These are phyloP conservation scores for Conus canariensis DNA, from an alignment of 2,888 invertebrate genomes.

Conservation along the genomic window DNA sequence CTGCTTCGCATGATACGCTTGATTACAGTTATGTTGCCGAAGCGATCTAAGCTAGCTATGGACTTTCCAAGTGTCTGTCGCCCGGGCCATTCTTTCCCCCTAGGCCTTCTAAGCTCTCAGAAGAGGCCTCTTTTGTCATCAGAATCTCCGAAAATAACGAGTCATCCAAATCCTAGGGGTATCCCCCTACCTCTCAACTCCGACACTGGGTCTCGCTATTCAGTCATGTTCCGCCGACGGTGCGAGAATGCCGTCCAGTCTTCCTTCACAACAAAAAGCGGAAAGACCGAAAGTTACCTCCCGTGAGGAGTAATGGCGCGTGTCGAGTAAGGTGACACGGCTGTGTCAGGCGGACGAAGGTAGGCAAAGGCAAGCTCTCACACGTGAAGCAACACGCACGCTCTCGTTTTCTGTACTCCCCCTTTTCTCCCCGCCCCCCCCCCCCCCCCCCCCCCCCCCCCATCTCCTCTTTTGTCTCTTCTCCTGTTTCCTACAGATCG, in stretches of 20 bases:
- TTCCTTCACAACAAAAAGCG: no score
- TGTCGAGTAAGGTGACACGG: slow-evolving; percentile 21
- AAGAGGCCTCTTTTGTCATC: neutral
- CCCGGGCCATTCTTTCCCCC: neutral
- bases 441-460: no score
- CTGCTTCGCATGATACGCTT: no score
- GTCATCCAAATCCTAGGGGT: neutral
- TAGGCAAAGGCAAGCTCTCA: neutral
- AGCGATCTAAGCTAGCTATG: neutral
- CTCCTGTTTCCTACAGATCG: no score
- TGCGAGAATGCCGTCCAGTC: no score
- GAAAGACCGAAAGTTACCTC: slow-evolving; percentile 29
- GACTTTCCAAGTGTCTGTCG: no score
- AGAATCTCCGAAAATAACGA: neutral
- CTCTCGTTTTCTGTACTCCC: neutral
- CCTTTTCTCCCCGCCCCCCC: no score
- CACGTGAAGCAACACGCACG: slow-evolving; percentile 10
- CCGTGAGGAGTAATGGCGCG: slow-evolving; percentile 28
- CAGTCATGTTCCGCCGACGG: neutral
- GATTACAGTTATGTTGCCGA: neutral
- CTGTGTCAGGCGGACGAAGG: neutral
- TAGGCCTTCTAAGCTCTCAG: neutral
- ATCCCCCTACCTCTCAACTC: neutral
- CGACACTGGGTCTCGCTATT: neutral
- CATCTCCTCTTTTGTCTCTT: no score